These are phyloP conservation scores for Acrossocheilus fasciatus DNA, from an alignment of 2,797 vertebrate genomes.

Conservation along the genomic window DNA sequence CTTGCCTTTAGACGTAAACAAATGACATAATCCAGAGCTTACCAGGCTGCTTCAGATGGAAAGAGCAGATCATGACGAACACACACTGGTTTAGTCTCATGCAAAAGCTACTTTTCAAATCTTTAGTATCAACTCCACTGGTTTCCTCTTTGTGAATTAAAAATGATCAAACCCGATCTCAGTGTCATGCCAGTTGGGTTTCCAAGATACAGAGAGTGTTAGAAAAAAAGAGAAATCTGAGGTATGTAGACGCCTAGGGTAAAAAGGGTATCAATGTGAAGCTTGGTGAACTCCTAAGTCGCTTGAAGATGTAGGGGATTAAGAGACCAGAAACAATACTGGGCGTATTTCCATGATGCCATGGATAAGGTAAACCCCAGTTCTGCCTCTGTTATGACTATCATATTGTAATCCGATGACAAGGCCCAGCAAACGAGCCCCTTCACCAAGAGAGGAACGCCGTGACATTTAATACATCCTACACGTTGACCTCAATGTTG, in stretches of 20 bases:
- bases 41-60: not conserved
- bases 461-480: constrained; percentile 46
- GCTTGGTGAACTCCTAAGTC: not conserved
- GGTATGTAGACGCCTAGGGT: not conserved
- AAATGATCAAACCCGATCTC: not conserved
- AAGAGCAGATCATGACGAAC: constrained; percentile 1
- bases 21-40: constrained; percentile 8
- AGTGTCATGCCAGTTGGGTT: not conserved
- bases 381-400: not conserved
- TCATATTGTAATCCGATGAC: not conserved
- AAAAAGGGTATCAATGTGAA: not conserved
- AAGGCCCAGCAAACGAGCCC: not conserved
- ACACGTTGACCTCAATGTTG: not conserved
- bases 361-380: constrained; percentile 7
- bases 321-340: constrained; percentile 10
- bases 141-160: constrained; percentile 2
- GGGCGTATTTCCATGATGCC: constrained; percentile 15
- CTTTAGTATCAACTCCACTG: too few relatives aligned
- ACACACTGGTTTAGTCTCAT: not conserved
- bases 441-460: constrained; percentile 5
- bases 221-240: not conserved
- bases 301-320: not conserved
- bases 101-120: not conserved
- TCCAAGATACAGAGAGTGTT: not conserved
- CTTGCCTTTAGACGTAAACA: not conserved